These are phyloP conservation scores for Brachynemurus nebulosus DNA, from an alignment of 2,888 invertebrate species.

Conservation along the genomic window DNA sequence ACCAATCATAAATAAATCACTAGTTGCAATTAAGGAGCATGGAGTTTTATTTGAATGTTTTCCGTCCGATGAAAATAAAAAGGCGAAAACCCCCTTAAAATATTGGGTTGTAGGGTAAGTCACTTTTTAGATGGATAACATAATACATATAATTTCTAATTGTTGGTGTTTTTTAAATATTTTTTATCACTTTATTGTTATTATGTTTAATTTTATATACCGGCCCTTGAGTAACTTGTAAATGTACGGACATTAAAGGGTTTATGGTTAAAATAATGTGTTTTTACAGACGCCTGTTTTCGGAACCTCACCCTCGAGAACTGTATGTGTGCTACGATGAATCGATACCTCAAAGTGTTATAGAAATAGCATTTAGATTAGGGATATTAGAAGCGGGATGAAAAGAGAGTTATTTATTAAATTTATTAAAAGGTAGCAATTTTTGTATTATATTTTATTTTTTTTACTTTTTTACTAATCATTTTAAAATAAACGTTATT, in stretches of 20 bases:
- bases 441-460: background rate
- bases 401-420: too few species aligned
- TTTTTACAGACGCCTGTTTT: slow-evolving; percentile 53
- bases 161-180: too few species aligned
- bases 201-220: too few species aligned
- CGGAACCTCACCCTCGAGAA: slow-evolving; percentile 61
- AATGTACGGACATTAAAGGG: too few species aligned
- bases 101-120: slow-evolving; percentile 74
- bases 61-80: slow-evolving; percentile 26
- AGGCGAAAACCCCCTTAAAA: slow-evolving; percentile 30
- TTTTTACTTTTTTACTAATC: too few species aligned
- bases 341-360: slow-evolving; percentile 71
- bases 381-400: slow-evolving; percentile 33
- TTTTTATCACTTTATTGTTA: too few species aligned
- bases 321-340: slow-evolving; percentile 81
- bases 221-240: too few species aligned
- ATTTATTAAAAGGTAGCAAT: background rate
- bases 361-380: slow-evolving; percentile 75
- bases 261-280: slow-evolving; percentile 1
- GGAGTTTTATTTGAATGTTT: slow-evolving; percentile 61
- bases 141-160: too few species aligned
- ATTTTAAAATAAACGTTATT: too few species aligned
- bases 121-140: too few species aligned
- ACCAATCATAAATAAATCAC: slow-evolving; percentile 49
- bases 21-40: slow-evolving; percentile 71